Base-by-base conservation (phyloP, 2,888 invertebrate species). In the Pachymerium ferrugineum region DNA sequence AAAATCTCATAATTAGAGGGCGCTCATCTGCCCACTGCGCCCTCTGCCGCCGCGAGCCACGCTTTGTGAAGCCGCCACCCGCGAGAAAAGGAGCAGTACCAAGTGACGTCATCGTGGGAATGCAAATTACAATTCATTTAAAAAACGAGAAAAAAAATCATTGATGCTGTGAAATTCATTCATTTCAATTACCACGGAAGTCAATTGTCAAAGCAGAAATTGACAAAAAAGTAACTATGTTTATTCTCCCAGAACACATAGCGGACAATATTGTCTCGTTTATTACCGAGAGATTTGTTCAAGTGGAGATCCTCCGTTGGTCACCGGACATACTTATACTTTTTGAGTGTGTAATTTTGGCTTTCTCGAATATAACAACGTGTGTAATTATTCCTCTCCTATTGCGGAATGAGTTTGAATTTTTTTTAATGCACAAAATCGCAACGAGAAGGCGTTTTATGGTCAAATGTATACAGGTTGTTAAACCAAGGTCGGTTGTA, bases 1-100 rank as follows among this genome's bases (percentile, higher is more conserved):
- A 71, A 71, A 71, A 71, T 38, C 35, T 33, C 38, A 38, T 71
- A 71, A 71, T 71, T 71, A 71, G 71, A 71, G 71, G 71, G 71
- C 71, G 71, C 38, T 71, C 33, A 33, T 69, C 69, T 69, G 62
- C 69, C 30, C 69, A 69, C 69, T 30, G 69, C 69, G 33, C 69
- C 69, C 33, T 69, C 69, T 69, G 31, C 33, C 69, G 69, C 69
- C 69, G 30, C 69, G 31, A 33, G 69, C 69, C 31, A 16, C 16
- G 30, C 69, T 69, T 69, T 69, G 69, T 69, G 30, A 31, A 30
- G 69, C 69, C 69, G 69, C 69, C 69, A 69, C 33, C 69, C 69
- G 69, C 62, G 62, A 62, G 62, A 62, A 47, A 47, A 8, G 38
- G 12, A 38, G 38, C 62, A 22, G 28, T 25, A 25, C 28, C 10